These are phyloP conservation scores for Tringa solitaria DNA, from an alignment of 2,113 vertebrate genomes.

Conservation along the genomic window DNA sequence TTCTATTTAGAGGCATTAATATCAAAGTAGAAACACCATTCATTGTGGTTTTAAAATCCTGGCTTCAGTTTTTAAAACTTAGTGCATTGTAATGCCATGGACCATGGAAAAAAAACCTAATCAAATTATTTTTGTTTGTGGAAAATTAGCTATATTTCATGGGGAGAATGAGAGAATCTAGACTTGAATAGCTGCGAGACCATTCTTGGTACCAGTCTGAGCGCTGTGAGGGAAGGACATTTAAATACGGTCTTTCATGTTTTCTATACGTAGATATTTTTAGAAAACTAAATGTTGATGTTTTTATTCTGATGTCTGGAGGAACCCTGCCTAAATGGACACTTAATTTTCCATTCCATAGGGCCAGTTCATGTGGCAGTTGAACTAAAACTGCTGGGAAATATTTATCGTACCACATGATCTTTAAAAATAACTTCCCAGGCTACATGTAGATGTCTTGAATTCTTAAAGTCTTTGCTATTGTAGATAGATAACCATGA, in stretches of 20 bases:
- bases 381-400: slow-evolving; percentile 1
- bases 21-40: neutral
- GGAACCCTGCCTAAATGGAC: slow-evolving; percentile 6
- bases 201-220: neutral
- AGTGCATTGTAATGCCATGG: neutral
- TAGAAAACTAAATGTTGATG: slow-evolving; percentile 7
- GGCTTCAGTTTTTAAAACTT: neutral
- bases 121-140: neutral
- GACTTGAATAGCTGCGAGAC: neutral
- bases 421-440: slow-evolving; percentile 47
- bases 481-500: neutral
- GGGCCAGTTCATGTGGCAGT: neutral
- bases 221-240: neutral
- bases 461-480: neutral
- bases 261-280: slow-evolving; percentile 16
- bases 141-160: neutral
- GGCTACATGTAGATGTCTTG: neutral
- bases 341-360: slow-evolving; percentile 38
- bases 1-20: neutral
- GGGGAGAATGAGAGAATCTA: neutral
- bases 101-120: neutral
- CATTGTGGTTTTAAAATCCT: neutral
- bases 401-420: slow-evolving; percentile 33
- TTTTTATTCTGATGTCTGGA: slow-evolving; percentile 43
- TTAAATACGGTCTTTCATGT: neutral